Percentiles rank a stretch among this genome's conserved stretches.
Conservation (phyloP, 2,113 vertebrate species). For the Phaethornis superciliosus region DNA sequence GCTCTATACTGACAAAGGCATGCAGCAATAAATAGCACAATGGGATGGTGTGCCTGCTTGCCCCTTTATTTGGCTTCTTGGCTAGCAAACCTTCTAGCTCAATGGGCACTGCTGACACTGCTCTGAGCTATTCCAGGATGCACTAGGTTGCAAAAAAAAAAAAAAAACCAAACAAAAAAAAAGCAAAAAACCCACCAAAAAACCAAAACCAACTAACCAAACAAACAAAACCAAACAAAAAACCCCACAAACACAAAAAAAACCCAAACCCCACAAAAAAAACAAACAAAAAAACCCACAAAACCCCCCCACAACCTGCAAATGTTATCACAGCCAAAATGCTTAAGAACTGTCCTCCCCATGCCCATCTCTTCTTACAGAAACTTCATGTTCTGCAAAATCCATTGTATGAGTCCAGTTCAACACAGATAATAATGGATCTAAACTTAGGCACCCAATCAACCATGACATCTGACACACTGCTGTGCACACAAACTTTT, state of each 20-base stretch:
- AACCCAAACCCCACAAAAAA: too few species aligned
- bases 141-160: not conserved
- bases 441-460: not conserved
- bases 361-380: not conserved
- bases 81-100: not conserved
- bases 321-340: not conserved
- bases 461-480: not conserved
- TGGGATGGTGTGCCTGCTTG: conserved; percentile 8
- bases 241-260: too few species aligned
- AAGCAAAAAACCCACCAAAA: too few species aligned
- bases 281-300: too few species aligned
- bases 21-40: conserved; percentile 55
- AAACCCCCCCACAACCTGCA: not conserved
- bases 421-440: not conserved
- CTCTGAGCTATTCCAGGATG: not conserved
- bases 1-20: not conserved
- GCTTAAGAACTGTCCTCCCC: not conserved
- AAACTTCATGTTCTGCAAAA: not conserved
- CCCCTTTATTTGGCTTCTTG: conserved; percentile 12
- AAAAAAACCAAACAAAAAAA: too few species aligned
- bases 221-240: too few species aligned
- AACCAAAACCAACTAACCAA: too few species aligned
- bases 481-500: too few species aligned
- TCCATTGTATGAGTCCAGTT: not conserved
- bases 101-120: not conserved